Evolutionary conservation across 2,888 invertebrate species (phyloP).

Genomic region (Parapristionchus giblindavisi): DNA sequence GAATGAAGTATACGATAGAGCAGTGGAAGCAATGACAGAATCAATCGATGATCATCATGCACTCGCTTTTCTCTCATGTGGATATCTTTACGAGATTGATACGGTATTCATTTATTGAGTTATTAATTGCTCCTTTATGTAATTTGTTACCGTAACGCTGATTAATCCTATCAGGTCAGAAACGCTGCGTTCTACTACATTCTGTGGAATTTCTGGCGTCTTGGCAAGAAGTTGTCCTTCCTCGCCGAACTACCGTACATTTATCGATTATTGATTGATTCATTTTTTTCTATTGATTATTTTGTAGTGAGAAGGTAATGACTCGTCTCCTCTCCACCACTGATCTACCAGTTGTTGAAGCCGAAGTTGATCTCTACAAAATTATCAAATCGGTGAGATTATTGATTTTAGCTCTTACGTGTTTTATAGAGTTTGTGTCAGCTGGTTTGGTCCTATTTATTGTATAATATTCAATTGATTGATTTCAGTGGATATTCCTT

Average conservation of each 20-base stretch:
- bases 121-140: background rate
- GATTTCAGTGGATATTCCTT: conserved; percentile 14
- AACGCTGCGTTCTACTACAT: conserved; percentile 38
- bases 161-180: conserved; percentile 3
- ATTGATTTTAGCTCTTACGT: background rate
- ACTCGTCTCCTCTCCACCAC: conserved; percentile 46
- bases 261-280: background rate
- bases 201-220: conserved; percentile 51
- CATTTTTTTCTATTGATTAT: background rate
- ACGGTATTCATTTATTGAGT: background rate
- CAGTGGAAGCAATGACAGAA: conserved; percentile 5
- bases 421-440: background rate
- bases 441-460: background rate
- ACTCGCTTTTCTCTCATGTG: conserved; percentile 27
- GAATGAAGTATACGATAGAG: background rate
- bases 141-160: background rate
- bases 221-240: conserved; percentile 44
- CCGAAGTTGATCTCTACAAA: conserved; percentile 60
- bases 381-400: conserved; percentile 50
- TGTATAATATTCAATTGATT: background rate
- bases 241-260: conserved; percentile 44
- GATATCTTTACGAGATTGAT: conserved; percentile 16
- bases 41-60: conserved; percentile 18
- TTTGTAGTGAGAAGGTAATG: conserved; percentile 45
- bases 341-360: conserved; percentile 56